Conservation (phyloP, 2,888 invertebrate species). For the Syrista parreyssii region DNA sequence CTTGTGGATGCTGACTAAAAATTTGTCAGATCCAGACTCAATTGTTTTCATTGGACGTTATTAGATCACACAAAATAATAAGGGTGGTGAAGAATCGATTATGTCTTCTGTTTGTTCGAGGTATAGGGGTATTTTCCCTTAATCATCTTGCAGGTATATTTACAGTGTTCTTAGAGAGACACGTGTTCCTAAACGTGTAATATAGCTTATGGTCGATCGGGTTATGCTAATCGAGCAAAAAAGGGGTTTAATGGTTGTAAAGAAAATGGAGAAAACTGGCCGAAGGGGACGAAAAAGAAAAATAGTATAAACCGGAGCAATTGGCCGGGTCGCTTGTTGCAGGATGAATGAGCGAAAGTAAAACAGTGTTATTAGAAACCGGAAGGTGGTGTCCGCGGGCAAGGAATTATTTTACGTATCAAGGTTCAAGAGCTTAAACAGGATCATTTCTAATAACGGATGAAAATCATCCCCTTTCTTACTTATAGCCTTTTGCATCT, state of each 20-base stretch:
- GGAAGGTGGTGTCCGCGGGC: neutral
- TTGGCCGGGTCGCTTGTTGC: neutral
- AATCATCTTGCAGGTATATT: neutral
- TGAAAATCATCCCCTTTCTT: neutral
- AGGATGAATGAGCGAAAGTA: neutral
- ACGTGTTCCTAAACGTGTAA: neutral
- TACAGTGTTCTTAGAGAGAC: neutral
- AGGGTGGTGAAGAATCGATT: neutral
- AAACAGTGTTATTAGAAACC: neutral
- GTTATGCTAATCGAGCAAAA: neutral
- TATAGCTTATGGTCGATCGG: neutral
- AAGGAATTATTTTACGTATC: neutral
- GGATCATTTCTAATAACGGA: neutral
- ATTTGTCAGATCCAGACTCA: neutral
- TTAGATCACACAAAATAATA: too few species aligned
- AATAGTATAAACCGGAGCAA: neutral
- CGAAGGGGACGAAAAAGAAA: neutral
- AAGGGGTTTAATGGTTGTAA: neutral
- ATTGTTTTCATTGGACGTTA: neutral
- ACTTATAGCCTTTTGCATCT: neutral
- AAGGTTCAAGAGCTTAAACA: neutral
- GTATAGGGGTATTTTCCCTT: neutral
- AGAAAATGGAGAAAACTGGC: neutral
- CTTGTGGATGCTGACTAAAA: neutral
- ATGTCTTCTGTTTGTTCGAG: neutral